phyloP scores from a whole-genome alignment of 1,140 invertebrate genomes.

The Thaumatotibia leucotreta region DNA sequence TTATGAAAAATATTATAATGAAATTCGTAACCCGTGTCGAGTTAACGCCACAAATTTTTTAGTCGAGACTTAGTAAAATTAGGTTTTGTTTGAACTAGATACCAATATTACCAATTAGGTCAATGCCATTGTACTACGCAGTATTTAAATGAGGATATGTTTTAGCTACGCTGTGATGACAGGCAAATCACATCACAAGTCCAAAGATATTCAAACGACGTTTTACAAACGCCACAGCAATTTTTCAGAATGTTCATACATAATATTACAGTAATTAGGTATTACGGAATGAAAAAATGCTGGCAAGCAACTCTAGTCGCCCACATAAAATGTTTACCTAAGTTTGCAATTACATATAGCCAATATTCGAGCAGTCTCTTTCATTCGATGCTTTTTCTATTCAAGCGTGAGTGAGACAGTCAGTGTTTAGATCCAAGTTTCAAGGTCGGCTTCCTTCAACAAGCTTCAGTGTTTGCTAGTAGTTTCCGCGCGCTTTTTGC shows the following conservation, averaged over 20 bases:
- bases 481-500: slow-evolving; percentile 50
- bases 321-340: not conserved
- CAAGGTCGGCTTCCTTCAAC: not conserved
- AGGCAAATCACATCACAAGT: too few relatives aligned
- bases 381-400: not conserved
- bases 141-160: too few relatives aligned
- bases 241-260: not conserved
- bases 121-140: too few relatives aligned
- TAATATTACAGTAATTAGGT: not conserved
- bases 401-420: not conserved
- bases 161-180: too few relatives aligned
- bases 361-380: not conserved
- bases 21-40: too few relatives aligned
- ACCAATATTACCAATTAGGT: too few relatives aligned
- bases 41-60: too few relatives aligned
- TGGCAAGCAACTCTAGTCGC: not conserved
- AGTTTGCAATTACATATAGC: not conserved
- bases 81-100: too few relatives aligned
- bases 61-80: too few relatives aligned
- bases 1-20: too few relatives aligned
- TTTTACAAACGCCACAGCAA: not conserved
- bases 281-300: not conserved
- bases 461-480: slow-evolving; percentile 35
- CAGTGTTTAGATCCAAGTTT: not conserved
- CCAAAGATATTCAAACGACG: not conserved